These are phyloP conservation scores for Acridotheres tristis DNA, from an alignment of 2,797 vertebrate species.

Conservation along the genomic window DNA sequence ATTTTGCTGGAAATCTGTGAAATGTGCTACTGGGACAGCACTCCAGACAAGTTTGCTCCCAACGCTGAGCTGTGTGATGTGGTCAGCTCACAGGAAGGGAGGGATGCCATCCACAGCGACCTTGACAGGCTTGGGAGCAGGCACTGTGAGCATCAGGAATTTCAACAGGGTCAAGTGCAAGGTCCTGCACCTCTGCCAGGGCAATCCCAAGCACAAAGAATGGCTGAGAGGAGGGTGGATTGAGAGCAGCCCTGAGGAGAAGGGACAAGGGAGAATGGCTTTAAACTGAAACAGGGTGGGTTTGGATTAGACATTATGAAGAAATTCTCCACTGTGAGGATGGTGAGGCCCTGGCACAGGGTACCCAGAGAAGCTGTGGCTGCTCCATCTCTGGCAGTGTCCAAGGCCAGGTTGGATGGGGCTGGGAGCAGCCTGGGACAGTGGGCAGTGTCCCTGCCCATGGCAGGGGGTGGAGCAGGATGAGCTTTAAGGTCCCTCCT, in stretches of 20 bases:
- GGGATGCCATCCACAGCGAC: neutral
- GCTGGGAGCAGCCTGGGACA: rapidly evolving
- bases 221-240: neutral
- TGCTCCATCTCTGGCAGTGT: neutral
- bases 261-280: neutral
- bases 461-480: neutral
- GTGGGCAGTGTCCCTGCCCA: neutral
- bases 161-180: neutral
- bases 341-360: neutral
- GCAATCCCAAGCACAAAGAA: neutral
- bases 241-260: neutral
- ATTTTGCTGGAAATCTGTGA: neutral
- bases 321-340: neutral
- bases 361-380: neutral
- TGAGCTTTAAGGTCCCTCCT: neutral
- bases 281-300: neutral
- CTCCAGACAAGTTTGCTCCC: neutral
- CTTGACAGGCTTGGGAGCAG: rapidly evolving
- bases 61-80: neutral
- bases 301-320: rapidly evolving
- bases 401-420: rapidly evolving
- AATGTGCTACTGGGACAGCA: neutral
- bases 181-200: neutral
- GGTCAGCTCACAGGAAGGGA: rapidly evolving
- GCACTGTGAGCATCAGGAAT: neutral